Conservation (phyloP, 2,888 invertebrate genomes). For the Ecliptopera silaceata region DNA sequence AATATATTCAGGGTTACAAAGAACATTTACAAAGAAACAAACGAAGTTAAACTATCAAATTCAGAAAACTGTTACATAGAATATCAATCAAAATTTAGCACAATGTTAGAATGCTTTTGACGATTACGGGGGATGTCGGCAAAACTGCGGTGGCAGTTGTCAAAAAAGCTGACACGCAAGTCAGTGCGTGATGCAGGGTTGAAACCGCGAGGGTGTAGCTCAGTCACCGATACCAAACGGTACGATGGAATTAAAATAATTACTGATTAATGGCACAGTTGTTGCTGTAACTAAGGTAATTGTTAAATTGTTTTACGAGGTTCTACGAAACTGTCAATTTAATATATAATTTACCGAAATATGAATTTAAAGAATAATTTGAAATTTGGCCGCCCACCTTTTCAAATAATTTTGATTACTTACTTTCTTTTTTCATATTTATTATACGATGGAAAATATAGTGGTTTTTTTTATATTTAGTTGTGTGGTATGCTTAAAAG, state of each 20-base stretch:
- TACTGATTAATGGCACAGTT: constrained; percentile 33
- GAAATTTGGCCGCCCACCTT: no score
- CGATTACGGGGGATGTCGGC: constrained; percentile 25
- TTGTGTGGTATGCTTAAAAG: no score
- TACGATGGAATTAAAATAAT: constrained; percentile 38
- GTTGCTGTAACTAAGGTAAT: constrained; percentile 13
- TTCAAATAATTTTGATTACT: no score
- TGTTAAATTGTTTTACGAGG: constrained; percentile 18
- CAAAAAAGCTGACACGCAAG: constrained; percentile 36
- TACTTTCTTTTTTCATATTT: no score
- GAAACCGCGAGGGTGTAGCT: constrained; percentile 37
- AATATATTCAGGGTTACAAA: not conserved
- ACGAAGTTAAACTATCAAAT: no score
- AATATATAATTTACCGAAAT: not conserved
- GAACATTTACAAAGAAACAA: no score
- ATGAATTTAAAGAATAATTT: no score
- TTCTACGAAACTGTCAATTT: constrained; percentile 3
- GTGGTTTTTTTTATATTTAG: no score
- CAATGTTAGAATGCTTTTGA: not conserved
- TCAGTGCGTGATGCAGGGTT: constrained; percentile 35
- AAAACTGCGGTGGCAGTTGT: constrained; percentile 33
- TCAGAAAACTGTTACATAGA: no score
- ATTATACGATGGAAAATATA: no score
- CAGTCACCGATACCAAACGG: constrained; percentile 36
- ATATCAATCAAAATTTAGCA: constrained; percentile 9